Evolutionary conservation across 2,797 vertebrate genomes (phyloP).

Genomic region (Sebastes steindachneri): DNA sequence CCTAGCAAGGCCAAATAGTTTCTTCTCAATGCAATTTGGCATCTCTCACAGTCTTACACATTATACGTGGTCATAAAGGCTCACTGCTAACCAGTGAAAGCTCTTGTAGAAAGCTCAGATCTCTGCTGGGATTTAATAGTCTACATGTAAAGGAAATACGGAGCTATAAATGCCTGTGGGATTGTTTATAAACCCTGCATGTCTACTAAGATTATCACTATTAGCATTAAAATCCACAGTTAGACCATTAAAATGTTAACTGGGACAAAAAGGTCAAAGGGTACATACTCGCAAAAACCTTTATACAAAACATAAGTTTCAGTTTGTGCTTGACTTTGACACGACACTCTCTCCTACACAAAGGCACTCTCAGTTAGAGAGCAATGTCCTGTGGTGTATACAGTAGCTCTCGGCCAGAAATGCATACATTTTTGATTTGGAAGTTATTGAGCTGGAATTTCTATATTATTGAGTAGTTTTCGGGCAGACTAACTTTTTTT

Average conservation of each 20-base stretch:
- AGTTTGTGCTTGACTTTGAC: conserved; percentile 9
- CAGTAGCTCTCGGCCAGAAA: conserved; percentile 23
- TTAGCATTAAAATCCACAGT: conserved; percentile 19
- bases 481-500: neutral
- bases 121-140: conserved; percentile 36
- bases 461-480: conserved; percentile 48
- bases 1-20: neutral
- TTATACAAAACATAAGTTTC: conserved; percentile 24
- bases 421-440: conserved; percentile 58
- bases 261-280: conserved; percentile 9
- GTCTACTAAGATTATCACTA: conserved; percentile 26
- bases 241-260: conserved; percentile 28
- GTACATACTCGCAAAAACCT: conserved; percentile 19
- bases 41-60: neutral
- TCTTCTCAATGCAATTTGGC: neutral
- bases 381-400: conserved; percentile 9
- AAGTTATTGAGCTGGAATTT: conserved; percentile 51
- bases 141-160: conserved; percentile 27
- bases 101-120: conserved; percentile 15
- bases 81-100: conserved; percentile 6
- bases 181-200: conserved; percentile 27
- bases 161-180: conserved; percentile 30
- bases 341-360: conserved; percentile 20
- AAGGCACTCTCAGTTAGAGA: neutral
- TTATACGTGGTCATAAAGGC: conserved; percentile 20